phyloP scores from a whole-genome alignment of 2,888 invertebrate genomes.

The Poecilus cupreus region DNA sequence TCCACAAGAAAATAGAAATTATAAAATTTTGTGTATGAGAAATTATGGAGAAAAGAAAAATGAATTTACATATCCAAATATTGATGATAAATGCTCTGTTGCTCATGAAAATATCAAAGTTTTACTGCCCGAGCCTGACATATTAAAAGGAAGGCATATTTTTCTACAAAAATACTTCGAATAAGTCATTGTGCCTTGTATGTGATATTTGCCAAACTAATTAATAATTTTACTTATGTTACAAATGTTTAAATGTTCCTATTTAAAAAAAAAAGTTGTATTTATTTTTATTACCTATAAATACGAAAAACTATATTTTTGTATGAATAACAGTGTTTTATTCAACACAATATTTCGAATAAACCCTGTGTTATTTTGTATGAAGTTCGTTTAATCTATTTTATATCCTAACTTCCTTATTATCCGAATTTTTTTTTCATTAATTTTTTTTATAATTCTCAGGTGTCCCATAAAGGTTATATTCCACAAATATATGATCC shows the following conservation, averaged over 20 bases:
- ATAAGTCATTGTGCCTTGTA: not conserved
- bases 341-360: not conserved
- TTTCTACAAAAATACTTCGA: not conserved
- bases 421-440: too few species aligned
- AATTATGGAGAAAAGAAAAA: not conserved
- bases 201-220: not conserved
- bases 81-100: slow-evolving; percentile 1
- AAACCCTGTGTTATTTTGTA: not conserved
- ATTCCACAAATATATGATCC: not conserved
- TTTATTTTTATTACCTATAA: not conserved
- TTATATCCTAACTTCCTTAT: too few species aligned
- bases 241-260: not conserved
- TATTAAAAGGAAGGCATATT: too few species aligned
- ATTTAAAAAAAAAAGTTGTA: not conserved
- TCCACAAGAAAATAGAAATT: not conserved
- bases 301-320: not conserved
- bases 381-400: not conserved
- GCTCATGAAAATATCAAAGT: not conserved
- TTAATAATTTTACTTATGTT: not conserved
- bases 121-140: too few species aligned
- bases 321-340: not conserved
- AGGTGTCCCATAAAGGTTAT: not conserved
- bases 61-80: not conserved
- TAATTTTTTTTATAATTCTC: not conserved
- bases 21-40: not conserved